phyloP scores from a whole-genome alignment of 2,113 vertebrate genomes.

The Neofelis nebulosa region DNA sequence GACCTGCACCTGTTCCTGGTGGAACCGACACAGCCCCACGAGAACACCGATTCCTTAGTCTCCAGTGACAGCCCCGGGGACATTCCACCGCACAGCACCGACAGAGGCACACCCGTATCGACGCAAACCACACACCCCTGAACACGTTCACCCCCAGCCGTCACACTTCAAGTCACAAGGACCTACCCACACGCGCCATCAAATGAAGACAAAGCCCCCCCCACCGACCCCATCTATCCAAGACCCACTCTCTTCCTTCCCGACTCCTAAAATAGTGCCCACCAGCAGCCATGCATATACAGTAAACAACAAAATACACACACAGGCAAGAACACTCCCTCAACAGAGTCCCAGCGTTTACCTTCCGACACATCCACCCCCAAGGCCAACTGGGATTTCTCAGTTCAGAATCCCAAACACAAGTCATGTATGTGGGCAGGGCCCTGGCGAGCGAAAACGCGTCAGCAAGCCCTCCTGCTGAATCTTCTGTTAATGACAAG shows the following conservation, averaged over 20 bases:
- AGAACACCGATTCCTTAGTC: background rate
- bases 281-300: fast-evolving
- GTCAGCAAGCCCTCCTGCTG: background rate
- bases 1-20: fast-evolving
- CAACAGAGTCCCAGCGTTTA: fast-evolving
- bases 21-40: fast-evolving
- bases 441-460: background rate
- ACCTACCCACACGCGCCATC: background rate
- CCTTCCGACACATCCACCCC: background rate
- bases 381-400: background rate
- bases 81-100: too few species aligned
- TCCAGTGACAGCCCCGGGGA: fast-evolving
- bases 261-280: background rate
- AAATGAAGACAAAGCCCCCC: too few species aligned
- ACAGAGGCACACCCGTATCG: background rate
- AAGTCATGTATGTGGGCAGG: background rate
- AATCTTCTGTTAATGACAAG: background rate
- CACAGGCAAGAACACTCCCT: background rate
- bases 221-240: background rate
- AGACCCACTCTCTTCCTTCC: background rate
- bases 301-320: too few species aligned
- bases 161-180: background rate
- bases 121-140: background rate
- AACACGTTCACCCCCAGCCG: background rate
- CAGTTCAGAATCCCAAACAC: background rate